phyloP scores from a whole-genome alignment of 2,797 vertebrate species.

The Eulemur mongoz region DNA sequence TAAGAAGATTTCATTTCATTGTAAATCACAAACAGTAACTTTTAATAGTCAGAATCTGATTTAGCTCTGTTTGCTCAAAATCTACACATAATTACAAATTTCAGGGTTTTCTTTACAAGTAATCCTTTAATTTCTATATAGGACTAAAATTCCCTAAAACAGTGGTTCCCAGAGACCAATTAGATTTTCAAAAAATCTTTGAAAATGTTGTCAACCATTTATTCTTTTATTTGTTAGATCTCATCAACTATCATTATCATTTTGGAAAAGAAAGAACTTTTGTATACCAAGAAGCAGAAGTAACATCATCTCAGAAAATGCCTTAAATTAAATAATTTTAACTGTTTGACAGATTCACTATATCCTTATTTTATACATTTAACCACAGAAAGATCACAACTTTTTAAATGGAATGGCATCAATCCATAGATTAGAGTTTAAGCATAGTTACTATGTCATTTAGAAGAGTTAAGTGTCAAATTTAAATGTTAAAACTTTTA shows the following conservation, averaged over 20 bases:
- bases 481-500: conserved; percentile 20
- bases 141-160: conserved; percentile 12
- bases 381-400: background rate
- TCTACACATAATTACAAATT: conserved; percentile 52
- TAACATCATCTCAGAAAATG: background rate
- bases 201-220: background rate
- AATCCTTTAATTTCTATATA: background rate
- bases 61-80: conserved; percentile 17
- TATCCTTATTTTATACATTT: background rate
- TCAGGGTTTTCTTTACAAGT: background rate
- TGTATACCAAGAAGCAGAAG: background rate
- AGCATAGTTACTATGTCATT: conserved; percentile 21
- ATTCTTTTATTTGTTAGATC: background rate
- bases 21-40: conserved; percentile 22
- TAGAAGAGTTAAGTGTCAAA: conserved; percentile 33
- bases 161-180: conserved; percentile 1
- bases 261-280: conserved; percentile 38
- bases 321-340: conserved; percentile 32
- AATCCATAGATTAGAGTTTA: background rate
- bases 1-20: background rate
- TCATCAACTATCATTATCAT: background rate
- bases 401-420: background rate
- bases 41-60: background rate
- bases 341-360: background rate
- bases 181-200: conserved; percentile 28